Evolutionary conservation across 2,888 invertebrate species (phyloP).

Genomic region (Vanessa cardui): DNA sequence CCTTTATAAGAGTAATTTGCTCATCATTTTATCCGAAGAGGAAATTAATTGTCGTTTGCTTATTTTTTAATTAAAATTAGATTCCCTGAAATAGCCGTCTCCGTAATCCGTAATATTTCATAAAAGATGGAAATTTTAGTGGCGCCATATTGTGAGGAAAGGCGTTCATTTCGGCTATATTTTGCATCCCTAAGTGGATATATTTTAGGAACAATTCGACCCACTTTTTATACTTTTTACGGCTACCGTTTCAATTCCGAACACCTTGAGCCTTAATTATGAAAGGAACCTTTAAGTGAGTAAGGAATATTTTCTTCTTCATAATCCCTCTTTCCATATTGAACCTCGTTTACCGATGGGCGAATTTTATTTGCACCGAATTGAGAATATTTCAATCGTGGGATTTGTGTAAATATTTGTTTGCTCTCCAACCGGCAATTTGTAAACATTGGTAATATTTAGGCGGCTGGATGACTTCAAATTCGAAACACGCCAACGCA

Average conservation of each 20-base stretch:
- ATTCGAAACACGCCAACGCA: constrained; percentile 75
- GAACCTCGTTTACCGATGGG: constrained; percentile 50
- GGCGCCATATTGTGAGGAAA: constrained; percentile 79
- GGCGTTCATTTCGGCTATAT: constrained; percentile 73
- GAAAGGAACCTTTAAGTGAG: constrained; percentile 31
- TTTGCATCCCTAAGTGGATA: constrained; percentile 66
- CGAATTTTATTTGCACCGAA: constrained; percentile 29
- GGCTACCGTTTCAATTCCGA: constrained; percentile 36
- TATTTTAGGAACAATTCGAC: constrained; percentile 63
- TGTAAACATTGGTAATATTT: constrained; percentile 75
- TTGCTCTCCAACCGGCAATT: constrained; percentile 64
- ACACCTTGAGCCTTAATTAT: constrained; percentile 45
- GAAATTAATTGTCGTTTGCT: constrained; percentile 75
- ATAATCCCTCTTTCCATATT: constrained; percentile 49
- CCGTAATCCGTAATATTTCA: constrained; percentile 77
- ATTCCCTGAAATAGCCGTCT: constrained; percentile 67
- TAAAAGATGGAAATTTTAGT: constrained; percentile 79
- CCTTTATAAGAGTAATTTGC: constrained; percentile 12
- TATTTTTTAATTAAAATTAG: constrained; percentile 68
- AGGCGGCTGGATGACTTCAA: constrained; percentile 58
- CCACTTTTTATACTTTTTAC: constrained; percentile 46
- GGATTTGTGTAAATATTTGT: constrained; percentile 52
- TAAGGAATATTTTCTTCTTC: constrained; percentile 26
- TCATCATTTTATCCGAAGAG: constrained; percentile 22
- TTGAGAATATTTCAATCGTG: constrained; percentile 59